Evolutionary conservation across 1,140 invertebrate genomes (phyloP), one percentile per base, ranked within the genome.

Genomic region (Diploscapter pachys): DNA sequence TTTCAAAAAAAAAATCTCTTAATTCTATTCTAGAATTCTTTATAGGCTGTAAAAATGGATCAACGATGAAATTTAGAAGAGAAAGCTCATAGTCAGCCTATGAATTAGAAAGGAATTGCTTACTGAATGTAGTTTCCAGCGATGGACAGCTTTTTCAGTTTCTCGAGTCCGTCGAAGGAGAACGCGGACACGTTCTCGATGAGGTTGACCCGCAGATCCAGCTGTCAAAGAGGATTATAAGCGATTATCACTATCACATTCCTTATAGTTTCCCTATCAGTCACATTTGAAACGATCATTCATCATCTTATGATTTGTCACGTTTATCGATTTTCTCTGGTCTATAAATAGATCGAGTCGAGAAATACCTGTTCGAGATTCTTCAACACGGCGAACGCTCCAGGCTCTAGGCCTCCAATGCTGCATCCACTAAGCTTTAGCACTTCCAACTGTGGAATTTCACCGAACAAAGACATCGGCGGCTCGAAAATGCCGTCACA

Each of bases 81-180:
- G 57, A 59, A 11, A 11, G 57, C 11, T 11, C 57, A 11, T 11
- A 59, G 13, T 59, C 11, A 11, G 13, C 57, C 31, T 31, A 31
- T 31, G 31, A 31, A 31, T 31, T 31, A 31, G 31, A 31, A 31
- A 11, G 5, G 48, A 4, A 5, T 6, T n/a, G 72, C 75, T 52
- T 54, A 67, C 63, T 63, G 53, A 59, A 76, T 76, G 56, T 78
- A 78, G n/a, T 78, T 78, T 62, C 76, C 76, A 51, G 76, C 76
- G 5, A 78, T 9, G 3, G 76, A 76, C 9, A 78, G 73, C 57
- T 73, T 64, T 13, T 71, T 59, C 50, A 76, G 50, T 13, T 52
- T 56, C 56, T 49, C 62, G 4, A 76, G 51, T 51, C 75, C 75
- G 68, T 76, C 75, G 9, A 76, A 76, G 4, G 75, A 69, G 31